Conservation (phyloP, 2,888 invertebrate species). For the Ophion ventricosus region DNA sequence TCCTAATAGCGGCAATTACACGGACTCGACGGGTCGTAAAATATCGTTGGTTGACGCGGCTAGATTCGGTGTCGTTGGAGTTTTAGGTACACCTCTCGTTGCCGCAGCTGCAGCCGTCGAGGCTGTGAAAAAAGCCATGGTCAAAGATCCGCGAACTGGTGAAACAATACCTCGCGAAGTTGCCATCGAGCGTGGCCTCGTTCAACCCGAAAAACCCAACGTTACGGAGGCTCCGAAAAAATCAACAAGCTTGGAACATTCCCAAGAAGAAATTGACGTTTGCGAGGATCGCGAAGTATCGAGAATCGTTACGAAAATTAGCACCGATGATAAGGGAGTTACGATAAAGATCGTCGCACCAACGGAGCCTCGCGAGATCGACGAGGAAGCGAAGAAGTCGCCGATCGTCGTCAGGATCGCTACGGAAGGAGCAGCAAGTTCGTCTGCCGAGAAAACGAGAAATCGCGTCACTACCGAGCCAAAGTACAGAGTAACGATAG, state of each 20-base stretch:
- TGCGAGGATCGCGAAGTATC: neutral
- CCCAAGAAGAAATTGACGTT: constrained; percentile 3
- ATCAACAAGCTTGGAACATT: constrained; percentile 34
- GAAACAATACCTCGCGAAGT: constrained; percentile 92
- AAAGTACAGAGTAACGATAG: constrained; percentile 88
- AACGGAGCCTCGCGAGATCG: neutral
- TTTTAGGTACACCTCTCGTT: constrained; percentile 90
- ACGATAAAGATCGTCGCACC: constrained; percentile 24
- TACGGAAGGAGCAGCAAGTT: neutral
- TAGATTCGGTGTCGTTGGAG: constrained; percentile 90
- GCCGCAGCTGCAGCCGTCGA: constrained; percentile 89
- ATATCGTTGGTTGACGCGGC: constrained; percentile 90
- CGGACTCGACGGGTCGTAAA: constrained; percentile 87
- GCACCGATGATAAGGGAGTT: constrained; percentile 13
- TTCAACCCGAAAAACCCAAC: constrained; percentile 80
- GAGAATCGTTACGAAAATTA: neutral
- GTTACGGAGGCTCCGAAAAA: constrained; percentile 65
- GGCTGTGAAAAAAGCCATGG: constrained; percentile 86
- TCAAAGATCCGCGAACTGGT: constrained; percentile 92
- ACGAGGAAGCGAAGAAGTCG: neutral
- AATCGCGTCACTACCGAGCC: constrained; percentile 86
- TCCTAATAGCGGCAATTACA: constrained; percentile 88
- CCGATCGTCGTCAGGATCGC: neutral
- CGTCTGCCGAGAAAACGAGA: constrained; percentile 80
- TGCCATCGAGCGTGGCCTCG: constrained; percentile 90